Base-by-base conservation (phyloP, 2,113 vertebrate species). In the Bubalus kerabau region DNA sequence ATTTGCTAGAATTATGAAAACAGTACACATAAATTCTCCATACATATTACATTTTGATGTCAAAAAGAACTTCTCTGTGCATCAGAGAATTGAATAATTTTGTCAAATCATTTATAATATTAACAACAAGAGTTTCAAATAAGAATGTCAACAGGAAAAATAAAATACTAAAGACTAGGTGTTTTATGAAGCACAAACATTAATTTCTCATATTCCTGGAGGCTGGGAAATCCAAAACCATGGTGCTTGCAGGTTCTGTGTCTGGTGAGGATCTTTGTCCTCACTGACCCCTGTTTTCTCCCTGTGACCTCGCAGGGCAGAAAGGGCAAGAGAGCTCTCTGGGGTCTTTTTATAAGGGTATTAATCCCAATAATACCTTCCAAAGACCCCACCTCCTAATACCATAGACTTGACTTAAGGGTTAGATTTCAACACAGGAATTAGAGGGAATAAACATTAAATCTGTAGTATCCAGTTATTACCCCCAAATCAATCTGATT, bases 1-100 rank as follows among this genome's bases (percentile, higher is more conserved):
- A 92, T 74, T 85, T 90, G 5, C 36, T 94, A 83, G 59, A 94
- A 83, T 92, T 95, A 82, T 83, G 4, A 91, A 96, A 54, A 94
- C 7, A 82, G 7, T 56, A 32, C 52, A 9, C 3, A 7, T 46
- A 95, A 87, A 21, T 94, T 91, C 43, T 92, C 54, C 57, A 36
- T 12, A 46, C 6, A 40, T 83, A 62, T 28, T 90, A 30, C 23
- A 93, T 91, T 95, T 97, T 94, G 50, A 91, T 93, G 6, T 24
- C 14, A 26, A 59, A 78, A 13, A 95, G 54, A 93, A 89, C 26
- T 60, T 90, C 71, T 92, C 56, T 67, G 17, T 82, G 43, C 94
- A 82, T 7, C 82, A 57, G 59, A 88, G 26, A 91, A 67, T 50
- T 56, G 74, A 93, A 85, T 28, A 43, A 90, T 87, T 95, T 93